phyloP scores from a whole-genome alignment of 1,140 invertebrate genomes.

The Teleopsis dalmanni region DNA sequence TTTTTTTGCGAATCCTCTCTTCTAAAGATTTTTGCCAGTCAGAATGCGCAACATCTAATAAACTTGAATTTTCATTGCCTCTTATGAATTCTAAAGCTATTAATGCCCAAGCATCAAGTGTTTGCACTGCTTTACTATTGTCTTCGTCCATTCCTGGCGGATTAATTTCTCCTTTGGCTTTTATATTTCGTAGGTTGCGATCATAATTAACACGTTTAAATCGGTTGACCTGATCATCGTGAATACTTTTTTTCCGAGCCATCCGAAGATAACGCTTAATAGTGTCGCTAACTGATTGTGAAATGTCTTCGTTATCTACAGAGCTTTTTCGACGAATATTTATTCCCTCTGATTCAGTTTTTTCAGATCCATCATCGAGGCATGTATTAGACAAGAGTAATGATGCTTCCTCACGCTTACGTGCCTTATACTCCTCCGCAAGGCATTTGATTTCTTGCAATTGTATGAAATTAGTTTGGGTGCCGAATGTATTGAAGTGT shows the following conservation, averaged over 20 bases:
- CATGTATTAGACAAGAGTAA: conserved; percentile 8
- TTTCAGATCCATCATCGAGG: conserved; percentile 25
- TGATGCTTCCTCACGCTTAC: conserved; percentile 23
- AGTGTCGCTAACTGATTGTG: conserved; percentile 75
- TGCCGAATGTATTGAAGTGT: conserved; percentile 18
- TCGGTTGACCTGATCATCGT: conserved; percentile 68
- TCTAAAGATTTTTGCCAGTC: conserved; percentile 27
- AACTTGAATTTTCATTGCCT: conserved; percentile 20
- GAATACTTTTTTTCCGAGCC: conserved; percentile 76
- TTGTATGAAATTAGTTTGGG: conserved; percentile 32
- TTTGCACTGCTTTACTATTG: conserved; percentile 64
- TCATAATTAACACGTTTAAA: conserved; percentile 86
- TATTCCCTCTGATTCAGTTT: not conserved
- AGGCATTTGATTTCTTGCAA: conserved; percentile 24
- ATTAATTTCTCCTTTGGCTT: conserved; percentile 65
- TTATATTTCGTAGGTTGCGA: conserved; percentile 73
- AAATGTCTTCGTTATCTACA: conserved; percentile 73
- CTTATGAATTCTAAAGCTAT: conserved; percentile 33
- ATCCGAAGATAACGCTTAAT: conserved; percentile 76
- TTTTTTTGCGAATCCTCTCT: conserved; percentile 20
- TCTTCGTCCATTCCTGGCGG: conserved; percentile 65
- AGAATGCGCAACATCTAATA: conserved; percentile 20
- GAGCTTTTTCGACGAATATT: conserved; percentile 54
- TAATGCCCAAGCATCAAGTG: conserved; percentile 63
- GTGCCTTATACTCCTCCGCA: conserved; percentile 22